phyloP scores from a whole-genome alignment of 2,113 vertebrate genomes.

The Lethenteron reissneri region DNA sequence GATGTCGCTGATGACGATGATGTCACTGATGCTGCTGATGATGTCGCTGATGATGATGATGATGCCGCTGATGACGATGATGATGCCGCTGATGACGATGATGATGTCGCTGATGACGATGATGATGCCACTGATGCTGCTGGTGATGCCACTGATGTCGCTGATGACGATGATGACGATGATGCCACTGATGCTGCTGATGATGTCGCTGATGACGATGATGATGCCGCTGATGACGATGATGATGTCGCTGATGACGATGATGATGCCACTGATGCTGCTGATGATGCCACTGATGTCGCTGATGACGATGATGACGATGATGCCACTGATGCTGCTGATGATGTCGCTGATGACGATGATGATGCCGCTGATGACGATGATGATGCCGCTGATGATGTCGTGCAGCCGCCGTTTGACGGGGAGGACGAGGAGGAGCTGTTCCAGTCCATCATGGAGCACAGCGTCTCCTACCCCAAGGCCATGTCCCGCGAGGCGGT shows the following conservation, averaged over 20 bases:
- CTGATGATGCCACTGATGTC: background rate
- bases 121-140: background rate
- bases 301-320: background rate
- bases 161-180: too few relatives aligned
- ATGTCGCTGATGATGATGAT: background rate
- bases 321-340: background rate
- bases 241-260: background rate
- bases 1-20: background rate
- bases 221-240: background rate
- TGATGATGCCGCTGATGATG: background rate
- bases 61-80: background rate
- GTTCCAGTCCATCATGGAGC: constrained; percentile 97
- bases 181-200: too few relatives aligned
- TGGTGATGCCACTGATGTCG: background rate
- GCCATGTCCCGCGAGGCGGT: constrained; percentile 90
- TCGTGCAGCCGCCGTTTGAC: constrained; percentile 62
- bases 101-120: background rate
- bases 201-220: too few relatives aligned
- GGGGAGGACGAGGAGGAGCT: constrained; percentile 91
- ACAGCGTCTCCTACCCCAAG: constrained; percentile 90
- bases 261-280: too few relatives aligned
- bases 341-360: background rate
- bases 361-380: background rate
- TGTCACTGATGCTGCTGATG: background rate
- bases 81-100: background rate